phyloP scores from a whole-genome alignment of 2,888 invertebrate species.

The Athalia cordata region DNA sequence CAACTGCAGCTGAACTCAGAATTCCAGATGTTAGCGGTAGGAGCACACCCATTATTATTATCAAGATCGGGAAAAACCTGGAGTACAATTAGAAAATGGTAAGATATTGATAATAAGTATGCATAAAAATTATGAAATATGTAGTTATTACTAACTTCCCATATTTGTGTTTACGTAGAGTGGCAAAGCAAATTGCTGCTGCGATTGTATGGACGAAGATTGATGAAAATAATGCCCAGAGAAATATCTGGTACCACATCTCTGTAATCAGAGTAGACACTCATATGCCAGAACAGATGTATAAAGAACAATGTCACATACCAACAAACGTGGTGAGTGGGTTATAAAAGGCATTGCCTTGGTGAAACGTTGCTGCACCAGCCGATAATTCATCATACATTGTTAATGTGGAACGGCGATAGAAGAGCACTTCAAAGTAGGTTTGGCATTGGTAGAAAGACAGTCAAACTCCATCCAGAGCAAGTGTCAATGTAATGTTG shows the following conservation, averaged over 20 bases:
- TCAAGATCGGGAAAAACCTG: slow-evolving; percentile 92
- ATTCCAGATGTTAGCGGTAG: slow-evolving; percentile 92
- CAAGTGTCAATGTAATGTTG: no score
- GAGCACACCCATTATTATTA: slow-evolving; percentile 92
- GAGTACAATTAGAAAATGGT: no score
- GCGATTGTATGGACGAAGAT: slow-evolving; percentile 94
- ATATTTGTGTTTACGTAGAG: slow-evolving; percentile 93
- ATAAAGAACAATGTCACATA: slow-evolving; percentile 47
- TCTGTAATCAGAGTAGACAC: slow-evolving; percentile 79
- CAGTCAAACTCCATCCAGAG: no score
- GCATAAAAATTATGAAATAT: not conserved
- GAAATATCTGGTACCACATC: slow-evolving; percentile 98
- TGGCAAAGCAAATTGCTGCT: slow-evolving; percentile 92
- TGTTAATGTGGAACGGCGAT: no score
- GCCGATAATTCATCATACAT: no score
- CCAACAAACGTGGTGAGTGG: slow-evolving; percentile 66
- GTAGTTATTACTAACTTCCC: slow-evolving; percentile 77
- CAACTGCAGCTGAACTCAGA: slow-evolving; percentile 92
- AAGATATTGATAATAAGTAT: slow-evolving; percentile 3
- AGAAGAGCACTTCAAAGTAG: no score
- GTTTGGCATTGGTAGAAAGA: no score
- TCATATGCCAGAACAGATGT: slow-evolving; percentile 11
- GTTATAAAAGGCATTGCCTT: slow-evolving; percentile 59
- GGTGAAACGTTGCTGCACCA: no score
- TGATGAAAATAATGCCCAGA: slow-evolving; percentile 96